Base-by-base conservation (phyloP, 2,113 vertebrate species). In the Mungos mungo region DNA sequence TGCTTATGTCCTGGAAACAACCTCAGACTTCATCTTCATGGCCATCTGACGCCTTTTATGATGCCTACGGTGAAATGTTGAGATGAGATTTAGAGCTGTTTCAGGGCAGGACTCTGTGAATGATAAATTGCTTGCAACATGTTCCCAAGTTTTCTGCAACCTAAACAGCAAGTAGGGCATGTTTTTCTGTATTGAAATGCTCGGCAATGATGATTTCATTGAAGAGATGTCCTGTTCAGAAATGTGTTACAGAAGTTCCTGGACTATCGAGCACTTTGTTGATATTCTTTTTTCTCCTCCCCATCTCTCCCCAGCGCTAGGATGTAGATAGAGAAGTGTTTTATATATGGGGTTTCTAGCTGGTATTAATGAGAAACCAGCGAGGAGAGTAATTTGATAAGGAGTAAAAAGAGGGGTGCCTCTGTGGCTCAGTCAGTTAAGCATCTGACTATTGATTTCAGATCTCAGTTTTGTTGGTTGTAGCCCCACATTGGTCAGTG, bases 171-270 rank as follows among this genome's bases (percentile, higher is more conserved):
- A 72, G 35, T 2, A 79, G 31, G 76, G 21, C 12, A 76, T 47
- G 45, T 47, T 50, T 19, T 27, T 77, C 88, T 92, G 29, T 54
- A 10, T 27, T n/a, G 54, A 71, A 50, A 93, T 29, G 38, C 84
- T 66, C 5, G 45, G 74, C 3, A 9, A 2, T 77, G 60, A 27
- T 65, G 6, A 57, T 74, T 79, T 84, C 33, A 60, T 5, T 60
- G 35, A 45, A 77, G 85, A 68, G 45, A 27, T 68, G 7, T 88
- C 52, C 57, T 80, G 76, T 68, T 90, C 60, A 35, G 35, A 69
- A 96, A 94, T 82, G 25, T 25, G 63, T 41, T 77, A 23, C 35
- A 60, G 60, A 96, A 79, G 29, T 94, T 93, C 90, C 68, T 52
- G 52, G 72, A 69, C 21, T 83, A 16, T 90, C 33, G 11, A 65